Base-by-base conservation (phyloP, 2,113 vertebrate genomes). In the Ictalurus punctatus region DNA sequence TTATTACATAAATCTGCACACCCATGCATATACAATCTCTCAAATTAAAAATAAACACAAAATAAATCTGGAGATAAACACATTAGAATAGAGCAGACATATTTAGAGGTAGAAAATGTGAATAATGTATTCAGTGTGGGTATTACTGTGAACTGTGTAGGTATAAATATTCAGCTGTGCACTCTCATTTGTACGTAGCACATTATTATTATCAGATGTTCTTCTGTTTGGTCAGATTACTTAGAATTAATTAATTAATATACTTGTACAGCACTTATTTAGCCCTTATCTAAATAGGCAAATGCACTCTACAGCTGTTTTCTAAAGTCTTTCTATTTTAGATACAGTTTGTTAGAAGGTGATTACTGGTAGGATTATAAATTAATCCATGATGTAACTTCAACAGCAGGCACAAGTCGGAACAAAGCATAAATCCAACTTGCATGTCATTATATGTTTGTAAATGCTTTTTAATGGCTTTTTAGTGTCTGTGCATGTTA, bases 91-190 rank as follows among this genome's bases (percentile, higher is more conserved):
- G 2, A 76, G 37, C 73, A 76, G 44, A n/a, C 13, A 25, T 76
- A 44, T 44, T 76, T 76, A 13, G 17, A 44, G 37, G 37, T 76
- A 76, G 37, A 78, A 78, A 78, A 44, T 78, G 10, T 48, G 74
- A 48, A 8, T 48, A 48, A 48, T 48, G 40, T 78, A 78, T 48
- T 78, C 74, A 78, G 13, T 25, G 19, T 40, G 17, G 21, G 71
- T 34, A 76, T 0, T 27, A 78, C 3, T 78, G 74, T 78, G 74
- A 52, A 48, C 40, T 54, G 76, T 52, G n/a, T 13, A n/a, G 23
- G 76, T 52, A 93, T 87, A 91, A 93, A 93, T 94, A 93, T 81
- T 92, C 63, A 88, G 94, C 92, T 94, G 93, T 94, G 90, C 87
- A 54, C 85, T 92, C 74, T 91, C 71, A 86, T 73, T 69, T 83